Percentiles rank a stretch among this genome's conserved stretches.
Conservation (phyloP, 2,797 vertebrate species). For the Garrulus glandarius region DNA sequence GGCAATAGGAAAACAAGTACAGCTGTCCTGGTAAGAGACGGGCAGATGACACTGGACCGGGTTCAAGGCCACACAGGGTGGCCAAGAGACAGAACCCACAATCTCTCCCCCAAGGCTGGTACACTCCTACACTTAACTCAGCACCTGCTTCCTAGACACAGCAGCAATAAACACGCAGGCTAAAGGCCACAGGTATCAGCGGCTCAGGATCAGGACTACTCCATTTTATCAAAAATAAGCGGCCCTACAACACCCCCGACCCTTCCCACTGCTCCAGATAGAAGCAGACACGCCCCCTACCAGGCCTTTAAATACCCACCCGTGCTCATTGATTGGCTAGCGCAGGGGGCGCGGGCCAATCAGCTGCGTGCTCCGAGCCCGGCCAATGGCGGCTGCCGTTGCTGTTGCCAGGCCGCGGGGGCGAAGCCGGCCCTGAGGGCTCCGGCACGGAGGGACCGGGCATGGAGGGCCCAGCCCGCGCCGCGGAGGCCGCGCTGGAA, state of each 20-base stretch:
- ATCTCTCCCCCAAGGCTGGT: rapidly evolving
- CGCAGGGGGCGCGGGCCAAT: background rate
- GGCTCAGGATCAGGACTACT: rapidly evolving
- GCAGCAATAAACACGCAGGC: rapidly evolving
- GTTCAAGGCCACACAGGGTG: rapidly evolving
- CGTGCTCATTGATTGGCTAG: background rate
- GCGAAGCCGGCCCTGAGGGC: too few relatives aligned
- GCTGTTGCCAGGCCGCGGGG: background rate
- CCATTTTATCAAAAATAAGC: rapidly evolving
- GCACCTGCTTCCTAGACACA: background rate
- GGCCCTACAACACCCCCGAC: rapidly evolving
- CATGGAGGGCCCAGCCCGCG: rapidly evolving
- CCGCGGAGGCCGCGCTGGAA: background rate
- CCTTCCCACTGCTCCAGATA: rapidly evolving
- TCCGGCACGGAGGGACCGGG: too few relatives aligned
- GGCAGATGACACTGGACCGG: rapidly evolving
- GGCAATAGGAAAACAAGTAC: rapidly evolving
- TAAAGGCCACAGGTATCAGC: rapidly evolving
- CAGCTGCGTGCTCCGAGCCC: background rate
- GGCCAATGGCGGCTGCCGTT: background rate
- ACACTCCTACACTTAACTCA: rapidly evolving
- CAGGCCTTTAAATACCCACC: background rate
- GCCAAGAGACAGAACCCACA: rapidly evolving
- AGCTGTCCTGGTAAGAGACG: rapidly evolving
- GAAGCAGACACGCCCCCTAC: rapidly evolving